Evolutionary conservation across 2,888 invertebrate genomes (phyloP), one percentile per base, ranked within the genome.

Genomic region (Ophioninae sp.): DNA sequence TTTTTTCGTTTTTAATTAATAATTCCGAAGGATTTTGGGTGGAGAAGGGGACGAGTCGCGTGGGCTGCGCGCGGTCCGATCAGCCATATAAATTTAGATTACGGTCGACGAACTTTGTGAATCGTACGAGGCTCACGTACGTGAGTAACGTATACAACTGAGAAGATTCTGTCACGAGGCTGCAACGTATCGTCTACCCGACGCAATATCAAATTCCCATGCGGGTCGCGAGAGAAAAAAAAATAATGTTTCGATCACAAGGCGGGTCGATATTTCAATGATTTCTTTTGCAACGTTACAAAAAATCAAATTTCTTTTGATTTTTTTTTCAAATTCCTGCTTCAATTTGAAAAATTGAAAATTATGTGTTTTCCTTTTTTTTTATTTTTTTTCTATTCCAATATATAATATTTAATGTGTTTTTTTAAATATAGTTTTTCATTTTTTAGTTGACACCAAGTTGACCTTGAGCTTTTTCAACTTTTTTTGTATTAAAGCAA

Each of bases 51-150:
- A 23, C 30, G 56, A 67, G 51, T 61, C 65, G 30, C 37, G n/a
- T 13, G 17, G 23, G 51, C 22, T 56, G 20, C 23, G 23, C 68
- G 51, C 51, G 51, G 10, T 68, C 23, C 65, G 56, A 73, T 73
- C 61, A 61, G 37, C 56, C 23, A 30, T 41, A 73, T 30, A 61
- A 13, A 65, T 83, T 76, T 72, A 67, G 58, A 72, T 77, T 51
- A 68, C 80, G 80, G 80, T 83, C 83, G 78, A 78, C 69, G 83
- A 77, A 78, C 83, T 81, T 81, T 75, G 61, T 79, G 56, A 67
- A 81, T 75, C 69, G 77, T 77, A 71, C 63, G 79, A 79, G 73
- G 77, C 51, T 0, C 51, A 69, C 63, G 73, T 63, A 63, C 67
- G 61, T 72, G 76, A 51, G 65, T 72, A 20, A 65, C 51, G 39